Evolutionary conservation across 2,113 vertebrate genomes (phyloP).

Genomic region (Cheilinus undulatus): DNA sequence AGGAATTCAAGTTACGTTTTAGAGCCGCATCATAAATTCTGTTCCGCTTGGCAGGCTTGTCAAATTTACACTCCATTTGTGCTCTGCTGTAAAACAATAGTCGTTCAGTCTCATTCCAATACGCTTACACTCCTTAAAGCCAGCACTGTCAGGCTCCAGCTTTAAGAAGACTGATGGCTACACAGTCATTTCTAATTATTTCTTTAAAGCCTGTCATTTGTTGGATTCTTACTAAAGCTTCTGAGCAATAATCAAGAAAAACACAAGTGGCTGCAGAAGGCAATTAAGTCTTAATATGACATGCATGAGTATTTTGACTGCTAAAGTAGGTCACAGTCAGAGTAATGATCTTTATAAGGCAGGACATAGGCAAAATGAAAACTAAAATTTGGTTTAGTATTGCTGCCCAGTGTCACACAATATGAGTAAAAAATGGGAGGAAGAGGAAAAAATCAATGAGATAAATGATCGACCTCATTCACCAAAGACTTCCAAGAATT

Average conservation of each 20-base stretch:
- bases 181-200: slow-evolving; percentile 33
- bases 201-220: slow-evolving; percentile 12
- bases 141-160: slow-evolving; percentile 14
- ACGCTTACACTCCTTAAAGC: slow-evolving; percentile 16
- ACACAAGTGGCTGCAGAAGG: background rate
- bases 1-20: slow-evolving; percentile 61
- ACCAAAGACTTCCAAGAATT: too few species aligned
- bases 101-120: slow-evolving; percentile 29
- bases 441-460: too few species aligned
- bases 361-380: too few species aligned
- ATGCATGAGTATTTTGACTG: slow-evolving; percentile 12
- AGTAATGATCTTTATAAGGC: slow-evolving; percentile 2
- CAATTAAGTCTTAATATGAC: background rate
- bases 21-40: slow-evolving; percentile 63
- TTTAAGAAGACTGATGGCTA: slow-evolving; percentile 6
- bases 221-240: slow-evolving; percentile 4
- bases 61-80: slow-evolving; percentile 62
- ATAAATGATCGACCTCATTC: too few species aligned
- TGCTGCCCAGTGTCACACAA: too few species aligned
- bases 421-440: too few species aligned
- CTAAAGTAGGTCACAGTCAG: slow-evolving; percentile 12
- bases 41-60: slow-evolving; percentile 37
- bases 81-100: slow-evolving; percentile 42
- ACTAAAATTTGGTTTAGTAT: too few species aligned
- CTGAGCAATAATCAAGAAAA: background rate